Percentiles rank a stretch among this genome's conserved stretches.
phyloP scores from a whole-genome alignment of 2,113 vertebrate genomes.

The Emydocephalus ijimae region DNA sequence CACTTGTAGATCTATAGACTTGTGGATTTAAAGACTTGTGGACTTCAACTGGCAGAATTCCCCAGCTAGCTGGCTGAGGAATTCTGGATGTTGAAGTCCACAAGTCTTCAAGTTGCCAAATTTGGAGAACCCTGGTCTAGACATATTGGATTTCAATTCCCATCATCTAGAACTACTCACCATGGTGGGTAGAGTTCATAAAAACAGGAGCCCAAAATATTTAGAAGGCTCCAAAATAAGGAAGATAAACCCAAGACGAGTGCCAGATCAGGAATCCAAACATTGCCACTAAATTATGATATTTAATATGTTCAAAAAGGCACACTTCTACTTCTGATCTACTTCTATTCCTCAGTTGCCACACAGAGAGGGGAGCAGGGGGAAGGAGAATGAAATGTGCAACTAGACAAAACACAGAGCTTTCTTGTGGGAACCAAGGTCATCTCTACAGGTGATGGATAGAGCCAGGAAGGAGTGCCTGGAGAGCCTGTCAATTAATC shows the following conservation, averaged over 20 bases:
- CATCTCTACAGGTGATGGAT: too few species aligned
- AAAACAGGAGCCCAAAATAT: not conserved
- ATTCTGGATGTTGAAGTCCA: not conserved
- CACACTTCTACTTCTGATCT: not conserved
- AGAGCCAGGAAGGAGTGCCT: too few species aligned
- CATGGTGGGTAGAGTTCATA: not conserved
- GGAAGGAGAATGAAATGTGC: too few species aligned
- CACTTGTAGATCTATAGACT: not conserved
- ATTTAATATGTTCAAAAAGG: not conserved
- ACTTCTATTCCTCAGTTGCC: too few species aligned
- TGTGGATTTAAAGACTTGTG: not conserved
- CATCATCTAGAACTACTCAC: not conserved
- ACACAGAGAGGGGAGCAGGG: too few species aligned
- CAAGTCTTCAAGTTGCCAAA: not conserved
- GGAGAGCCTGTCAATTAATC: too few species aligned
- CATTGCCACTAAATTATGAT: not conserved
- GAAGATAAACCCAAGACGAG: not conserved
- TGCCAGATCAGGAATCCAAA: not conserved
- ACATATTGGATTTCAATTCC: not conserved
- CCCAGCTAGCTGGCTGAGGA: not conserved
- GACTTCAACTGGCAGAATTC: not conserved
- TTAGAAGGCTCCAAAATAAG: not conserved
- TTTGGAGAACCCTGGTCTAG: not conserved
- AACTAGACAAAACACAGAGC: too few species aligned
- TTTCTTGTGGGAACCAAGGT: too few species aligned